Evolutionary conservation across 2,888 invertebrate species (phyloP).

Genomic region (Lasiommata megera): DNA sequence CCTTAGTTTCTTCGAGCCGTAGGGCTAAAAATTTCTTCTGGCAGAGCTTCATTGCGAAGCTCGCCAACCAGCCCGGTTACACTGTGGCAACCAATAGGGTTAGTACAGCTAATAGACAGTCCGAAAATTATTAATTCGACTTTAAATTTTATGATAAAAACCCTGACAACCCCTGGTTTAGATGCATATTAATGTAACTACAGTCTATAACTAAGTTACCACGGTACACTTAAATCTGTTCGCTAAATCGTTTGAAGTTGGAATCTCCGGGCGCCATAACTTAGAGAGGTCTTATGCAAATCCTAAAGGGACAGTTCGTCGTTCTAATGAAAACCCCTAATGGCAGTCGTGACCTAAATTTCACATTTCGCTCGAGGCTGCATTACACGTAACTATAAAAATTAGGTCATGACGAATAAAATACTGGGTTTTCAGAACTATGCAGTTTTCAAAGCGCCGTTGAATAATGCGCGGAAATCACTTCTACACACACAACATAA

Average conservation of each 20-base stretch:
- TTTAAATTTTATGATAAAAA: too few relatives aligned
- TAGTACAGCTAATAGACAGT: too few relatives aligned
- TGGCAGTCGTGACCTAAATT: slow-evolving; percentile 24
- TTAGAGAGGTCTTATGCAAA: slow-evolving; percentile 24
- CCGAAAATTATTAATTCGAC: too few relatives aligned
- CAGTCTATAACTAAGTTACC: background rate
- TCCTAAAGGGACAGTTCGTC: slow-evolving; percentile 22
- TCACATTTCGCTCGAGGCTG: background rate
- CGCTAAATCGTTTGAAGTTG: slow-evolving; percentile 2
- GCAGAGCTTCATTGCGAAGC: too few relatives aligned
- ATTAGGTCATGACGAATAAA: background rate
- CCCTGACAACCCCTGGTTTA: too few relatives aligned
- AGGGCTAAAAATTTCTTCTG: too few relatives aligned
- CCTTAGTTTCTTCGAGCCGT: too few relatives aligned
- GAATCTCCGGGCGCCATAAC: slow-evolving; percentile 7
- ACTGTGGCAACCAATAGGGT: too few relatives aligned
- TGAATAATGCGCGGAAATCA: too few relatives aligned
- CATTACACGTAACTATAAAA: background rate
- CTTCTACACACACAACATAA: too few relatives aligned
- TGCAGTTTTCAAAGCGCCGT: too few relatives aligned
- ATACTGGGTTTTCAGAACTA: background rate
- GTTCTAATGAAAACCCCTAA: slow-evolving; percentile 27
- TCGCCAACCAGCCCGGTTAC: too few relatives aligned
- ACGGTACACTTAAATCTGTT: background rate
- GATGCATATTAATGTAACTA: background rate